A percentile compares a stretch with the other conserved stretches of the same genome.
These are phyloP conservation scores for Adela reaumurella DNA, from an alignment of 2,888 invertebrate genomes.

Conservation along the genomic window DNA sequence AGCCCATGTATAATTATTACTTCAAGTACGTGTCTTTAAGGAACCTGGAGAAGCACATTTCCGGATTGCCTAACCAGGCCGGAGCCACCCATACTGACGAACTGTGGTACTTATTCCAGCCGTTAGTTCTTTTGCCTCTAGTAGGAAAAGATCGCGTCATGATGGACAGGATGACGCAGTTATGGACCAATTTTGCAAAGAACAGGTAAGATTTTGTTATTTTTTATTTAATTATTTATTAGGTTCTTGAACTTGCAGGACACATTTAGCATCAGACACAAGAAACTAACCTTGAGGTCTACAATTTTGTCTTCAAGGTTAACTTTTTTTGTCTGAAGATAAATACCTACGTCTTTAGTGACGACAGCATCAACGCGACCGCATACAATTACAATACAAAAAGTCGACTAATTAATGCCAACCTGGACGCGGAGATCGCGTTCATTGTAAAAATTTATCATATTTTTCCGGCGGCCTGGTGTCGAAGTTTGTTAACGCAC, in stretches of 20 bases:
- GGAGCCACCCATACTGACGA: slow-evolving; percentile 21
- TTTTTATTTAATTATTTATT: neutral
- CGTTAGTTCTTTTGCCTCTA: slow-evolving; percentile 3
- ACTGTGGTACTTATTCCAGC: slow-evolving; percentile 12
- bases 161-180: slow-evolving; percentile 7
- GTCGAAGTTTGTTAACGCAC: no score
- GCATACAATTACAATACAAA: no score
- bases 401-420: no score
- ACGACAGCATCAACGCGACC: no score
- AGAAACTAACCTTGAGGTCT: no score
- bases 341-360: neutral
- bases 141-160: slow-evolving; percentile 4
- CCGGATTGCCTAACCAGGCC: slow-evolving; percentile 7
- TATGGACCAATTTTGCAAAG: slow-evolving; percentile 22
- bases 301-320: neutral
- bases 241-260: neutral
- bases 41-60: slow-evolving; percentile 18
- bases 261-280: no score
- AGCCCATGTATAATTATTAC: slow-evolving; percentile 17
- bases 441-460: no score
- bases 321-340: slow-evolving; percentile 1
- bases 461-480: no score
- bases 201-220: slow-evolving; percentile 19
- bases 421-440: no score
- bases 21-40: slow-evolving; percentile 16